Percentiles rank a stretch among this genome's conserved stretches.
Conservation (phyloP, 2,888 invertebrate genomes). For the Flexamia atlantica region DNA sequence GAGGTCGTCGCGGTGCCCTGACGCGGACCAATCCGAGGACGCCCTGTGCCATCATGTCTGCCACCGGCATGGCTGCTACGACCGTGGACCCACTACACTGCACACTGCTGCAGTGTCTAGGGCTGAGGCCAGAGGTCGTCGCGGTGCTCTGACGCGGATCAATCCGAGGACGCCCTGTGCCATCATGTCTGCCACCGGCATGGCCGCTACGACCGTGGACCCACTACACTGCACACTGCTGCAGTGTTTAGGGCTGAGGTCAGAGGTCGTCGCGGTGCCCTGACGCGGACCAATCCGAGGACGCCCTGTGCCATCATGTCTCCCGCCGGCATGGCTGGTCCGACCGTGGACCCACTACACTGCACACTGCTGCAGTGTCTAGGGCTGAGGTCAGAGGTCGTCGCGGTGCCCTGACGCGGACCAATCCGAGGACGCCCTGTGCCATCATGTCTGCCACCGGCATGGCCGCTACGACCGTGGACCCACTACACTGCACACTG, state of each 20-base stretch:
- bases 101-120: too few relatives aligned
- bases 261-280: conserved; percentile 9
- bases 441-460: background rate
- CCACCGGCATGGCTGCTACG: background rate
- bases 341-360: background rate
- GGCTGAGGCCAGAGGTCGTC: conserved; percentile 5
- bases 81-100: background rate
- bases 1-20: conserved; percentile 29
- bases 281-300: conserved; percentile 9
- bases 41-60: background rate
- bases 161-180: background rate
- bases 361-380: background rate
- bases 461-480: background rate
- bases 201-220: background rate
- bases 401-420: conserved; percentile 9
- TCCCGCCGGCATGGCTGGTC: background rate
- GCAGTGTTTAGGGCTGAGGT: background rate
- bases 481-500: background rate
- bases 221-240: background rate
- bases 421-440: background rate
- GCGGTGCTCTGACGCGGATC: conserved; percentile 1
- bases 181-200: background rate
- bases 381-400: conserved; percentile 2
- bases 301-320: background rate
- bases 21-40: conserved; percentile 12